Base-by-base conservation (phyloP, 2,113 vertebrate genomes). In the Willisornis vidua region DNA sequence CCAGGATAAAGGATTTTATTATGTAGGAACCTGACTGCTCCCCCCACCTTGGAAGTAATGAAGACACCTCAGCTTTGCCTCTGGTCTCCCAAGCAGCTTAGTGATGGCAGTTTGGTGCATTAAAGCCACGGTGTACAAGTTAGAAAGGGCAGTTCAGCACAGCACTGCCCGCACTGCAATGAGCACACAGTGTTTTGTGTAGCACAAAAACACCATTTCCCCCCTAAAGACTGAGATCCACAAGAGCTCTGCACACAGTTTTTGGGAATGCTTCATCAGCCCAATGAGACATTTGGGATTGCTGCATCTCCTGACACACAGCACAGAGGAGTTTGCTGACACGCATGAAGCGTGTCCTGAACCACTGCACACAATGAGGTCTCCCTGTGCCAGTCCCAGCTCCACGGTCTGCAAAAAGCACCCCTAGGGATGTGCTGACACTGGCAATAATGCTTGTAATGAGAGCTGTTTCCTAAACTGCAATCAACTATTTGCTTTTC, bases 111-210 rank as follows among this genome's bases (percentile, higher is more conserved):
- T 6, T 29, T 35, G n/a, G 25, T 35, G 48, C 55, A 49, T 31
- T 49, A 67, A 81, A 71, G 39, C 41, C 57, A 55, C 0, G 0
- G 24, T 8, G n/a, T n/a, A 3, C 12, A 33, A 33, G 13, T 46
- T 41, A 33, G 54, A 49, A 85, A 59, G 1, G 9, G 22, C 87
- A 91, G 37, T 1, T 75, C 45, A 71, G 79, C 19, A 52, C 14
- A 88, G 59, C 66, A 33, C 13, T 15, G 39, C 20, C n/a, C 48
- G 28, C 68, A 35, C 54, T 59, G 37, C 24, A 62, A 8, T 1
- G 6, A 51, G 37, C 39, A 63, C 49, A 55, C 5, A 33, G 31
- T 0, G 0, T 35, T 79, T 19, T 0, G 0, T 35, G 75, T 19
- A 65, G 29, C 39, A 62, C 87, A 73, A 35, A 93, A 59, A 55